These are phyloP conservation scores for Callocephalon fimbriatum DNA, from an alignment of 2,113 vertebrate species.

Conservation along the genomic window DNA sequence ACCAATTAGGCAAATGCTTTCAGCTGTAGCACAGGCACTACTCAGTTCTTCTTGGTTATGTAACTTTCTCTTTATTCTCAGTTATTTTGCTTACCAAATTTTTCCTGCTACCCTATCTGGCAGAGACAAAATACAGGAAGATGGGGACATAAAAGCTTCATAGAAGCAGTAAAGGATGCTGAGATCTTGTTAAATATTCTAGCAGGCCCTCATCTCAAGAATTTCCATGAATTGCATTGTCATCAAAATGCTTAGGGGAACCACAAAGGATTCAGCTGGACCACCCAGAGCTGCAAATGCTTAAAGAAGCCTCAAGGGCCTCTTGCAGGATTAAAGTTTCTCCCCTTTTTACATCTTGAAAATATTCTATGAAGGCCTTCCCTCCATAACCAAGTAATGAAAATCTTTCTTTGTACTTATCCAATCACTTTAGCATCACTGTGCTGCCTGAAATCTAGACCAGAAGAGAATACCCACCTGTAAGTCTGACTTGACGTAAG, in stretches of 20 bases:
- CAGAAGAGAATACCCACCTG: neutral
- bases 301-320: constrained; percentile 37
- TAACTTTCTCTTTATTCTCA: neutral
- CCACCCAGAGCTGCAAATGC: constrained; percentile 47
- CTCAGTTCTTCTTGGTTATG: neutral
- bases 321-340: constrained; percentile 61
- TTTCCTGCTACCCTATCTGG: neutral
- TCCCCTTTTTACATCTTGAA: constrained; percentile 24
- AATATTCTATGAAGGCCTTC: constrained; percentile 25
- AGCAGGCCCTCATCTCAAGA: neutral
- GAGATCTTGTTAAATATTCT: constrained; percentile 27
- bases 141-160: neutral
- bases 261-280: constrained; percentile 45
- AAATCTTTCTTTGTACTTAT: constrained; percentile 20
- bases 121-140: neutral
- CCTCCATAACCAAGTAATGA: constrained; percentile 14
- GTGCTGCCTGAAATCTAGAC: neutral
- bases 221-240: constrained; percentile 43
- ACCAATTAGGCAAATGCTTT: neutral
- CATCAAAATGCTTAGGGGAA: constrained; percentile 41
- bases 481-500: neutral
- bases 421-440: neutral
- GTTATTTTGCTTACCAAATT: neutral
- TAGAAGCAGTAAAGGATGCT: neutral
- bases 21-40: neutral